Percentiles rank a stretch among this genome's conserved stretches.
Evolutionary conservation across 2,888 invertebrate species (phyloP).

Genomic region (Drosophila recens): DNA sequence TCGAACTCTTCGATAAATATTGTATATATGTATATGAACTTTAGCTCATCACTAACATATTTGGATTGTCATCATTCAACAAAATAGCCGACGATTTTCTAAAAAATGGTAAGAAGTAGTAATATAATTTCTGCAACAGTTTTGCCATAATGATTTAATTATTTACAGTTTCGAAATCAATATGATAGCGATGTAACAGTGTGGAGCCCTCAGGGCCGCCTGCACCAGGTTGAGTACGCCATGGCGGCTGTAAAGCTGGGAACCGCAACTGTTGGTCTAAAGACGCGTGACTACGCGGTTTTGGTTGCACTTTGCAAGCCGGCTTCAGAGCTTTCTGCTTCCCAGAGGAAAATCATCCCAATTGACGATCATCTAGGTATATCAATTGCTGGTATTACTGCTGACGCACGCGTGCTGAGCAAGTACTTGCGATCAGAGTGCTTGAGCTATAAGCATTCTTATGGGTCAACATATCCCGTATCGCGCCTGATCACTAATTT

Average conservation of each 20-base stretch:
- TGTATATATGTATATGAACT: not conserved
- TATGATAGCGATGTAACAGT: conserved; percentile 99
- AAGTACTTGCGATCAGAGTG: conserved; percentile 98
- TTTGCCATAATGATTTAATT: not conserved
- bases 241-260: conserved; percentile 98
- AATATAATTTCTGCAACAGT: not conserved
- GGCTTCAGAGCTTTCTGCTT: conserved; percentile 97
- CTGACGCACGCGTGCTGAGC: conserved; percentile 97
- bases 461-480: conserved; percentile 94
- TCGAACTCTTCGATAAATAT: not conserved
- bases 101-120: conserved; percentile 30
- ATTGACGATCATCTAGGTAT: conserved; percentile 99
- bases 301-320: conserved; percentile 98
- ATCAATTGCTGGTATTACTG: conserved; percentile 98
- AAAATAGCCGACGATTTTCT: conserved; percentile 7
- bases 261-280: conserved; percentile 92
- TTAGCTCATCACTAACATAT: conserved; percentile 32
- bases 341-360: conserved; percentile 98
- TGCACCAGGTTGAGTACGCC: conserved; percentile 99
- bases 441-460: conserved; percentile 96
- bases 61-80: conserved; percentile 51
- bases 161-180: conserved; percentile 95
- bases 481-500: conserved; percentile 93
- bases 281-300: conserved; percentile 97
- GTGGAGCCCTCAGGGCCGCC: conserved; percentile 99